Percentiles rank a stretch among this genome's conserved stretches.
Conservation (phyloP, 2,113 vertebrate species). For the Merops nubicus region DNA sequence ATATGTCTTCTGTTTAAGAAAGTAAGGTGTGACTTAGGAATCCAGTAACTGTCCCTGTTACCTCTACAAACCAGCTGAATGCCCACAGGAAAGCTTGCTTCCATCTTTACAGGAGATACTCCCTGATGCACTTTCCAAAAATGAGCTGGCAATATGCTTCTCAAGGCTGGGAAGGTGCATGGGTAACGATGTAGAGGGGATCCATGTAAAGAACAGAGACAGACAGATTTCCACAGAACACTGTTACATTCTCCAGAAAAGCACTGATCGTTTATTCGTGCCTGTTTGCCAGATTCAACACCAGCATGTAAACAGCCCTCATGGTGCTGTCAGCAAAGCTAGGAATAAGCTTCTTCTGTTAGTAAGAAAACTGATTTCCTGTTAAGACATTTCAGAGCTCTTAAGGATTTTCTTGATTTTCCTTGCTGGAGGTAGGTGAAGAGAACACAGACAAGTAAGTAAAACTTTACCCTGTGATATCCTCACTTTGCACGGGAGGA, state of each 20-base stretch:
- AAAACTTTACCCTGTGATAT: background rate
- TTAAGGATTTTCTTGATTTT: background rate
- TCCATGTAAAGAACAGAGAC: background rate
- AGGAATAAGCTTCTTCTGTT: background rate
- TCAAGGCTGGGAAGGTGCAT: background rate
- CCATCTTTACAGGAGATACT: background rate
- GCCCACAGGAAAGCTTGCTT: background rate
- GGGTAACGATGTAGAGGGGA: background rate
- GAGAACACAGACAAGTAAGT: background rate
- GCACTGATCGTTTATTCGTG: accelerated
- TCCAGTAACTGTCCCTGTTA: background rate
- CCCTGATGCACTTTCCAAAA: background rate
- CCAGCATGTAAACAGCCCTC: background rate
- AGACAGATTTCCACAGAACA: background rate
- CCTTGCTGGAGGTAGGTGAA: background rate
- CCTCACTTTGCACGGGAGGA: background rate
- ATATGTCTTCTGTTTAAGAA: background rate
- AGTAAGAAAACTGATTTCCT: background rate
- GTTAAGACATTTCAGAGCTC: background rate
- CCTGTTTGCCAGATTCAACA: background rate
- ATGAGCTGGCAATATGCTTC: background rate
- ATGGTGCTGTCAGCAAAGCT: background rate
- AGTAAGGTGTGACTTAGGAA: background rate
- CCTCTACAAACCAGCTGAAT: background rate
- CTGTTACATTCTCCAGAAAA: background rate